phyloP scores from a whole-genome alignment of 2,113 vertebrate genomes.

The Paedocypris sp. region DNA sequence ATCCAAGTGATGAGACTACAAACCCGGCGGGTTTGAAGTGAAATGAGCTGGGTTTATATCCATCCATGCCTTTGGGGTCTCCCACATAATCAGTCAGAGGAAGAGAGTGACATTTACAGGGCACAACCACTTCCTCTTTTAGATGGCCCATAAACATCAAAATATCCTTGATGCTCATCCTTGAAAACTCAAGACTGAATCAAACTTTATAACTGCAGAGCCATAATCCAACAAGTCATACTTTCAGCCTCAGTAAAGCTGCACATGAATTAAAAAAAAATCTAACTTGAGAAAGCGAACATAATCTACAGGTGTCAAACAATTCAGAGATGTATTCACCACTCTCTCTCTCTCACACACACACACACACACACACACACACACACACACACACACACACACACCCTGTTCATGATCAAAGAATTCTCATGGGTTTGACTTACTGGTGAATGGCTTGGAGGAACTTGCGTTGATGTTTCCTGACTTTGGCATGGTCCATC shows the following conservation, averaged over 20 bases:
- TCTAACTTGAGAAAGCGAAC: background rate
- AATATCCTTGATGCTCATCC: no score
- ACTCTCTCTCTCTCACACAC: constrained; percentile 23
- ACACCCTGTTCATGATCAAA: background rate
- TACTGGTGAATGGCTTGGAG: constrained; percentile 99
- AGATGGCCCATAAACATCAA: constrained; percentile 26
- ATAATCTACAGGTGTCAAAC: constrained; percentile 72
- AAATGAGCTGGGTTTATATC: background rate
- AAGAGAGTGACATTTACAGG: constrained; percentile 31
- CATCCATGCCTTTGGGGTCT: background rate
- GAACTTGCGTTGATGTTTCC: constrained; percentile 98
- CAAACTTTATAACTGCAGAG: background rate
- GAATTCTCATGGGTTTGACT: constrained; percentile 53
- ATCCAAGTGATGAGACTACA: background rate
- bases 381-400: background rate
- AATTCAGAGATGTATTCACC: constrained; percentile 67
- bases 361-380: constrained; percentile 2
- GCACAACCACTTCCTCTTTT: constrained; percentile 14
- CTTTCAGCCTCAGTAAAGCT: background rate
- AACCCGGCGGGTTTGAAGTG: background rate
- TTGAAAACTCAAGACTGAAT: background rate
- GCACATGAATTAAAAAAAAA: background rate
- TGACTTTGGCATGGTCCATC: constrained; percentile 97
- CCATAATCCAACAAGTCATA: background rate
- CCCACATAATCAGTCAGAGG: constrained; percentile 8